Percentiles rank a stretch among this genome's conserved stretches.
phyloP scores from a whole-genome alignment of 2,888 invertebrate genomes.

The Heliconius ethilla region DNA sequence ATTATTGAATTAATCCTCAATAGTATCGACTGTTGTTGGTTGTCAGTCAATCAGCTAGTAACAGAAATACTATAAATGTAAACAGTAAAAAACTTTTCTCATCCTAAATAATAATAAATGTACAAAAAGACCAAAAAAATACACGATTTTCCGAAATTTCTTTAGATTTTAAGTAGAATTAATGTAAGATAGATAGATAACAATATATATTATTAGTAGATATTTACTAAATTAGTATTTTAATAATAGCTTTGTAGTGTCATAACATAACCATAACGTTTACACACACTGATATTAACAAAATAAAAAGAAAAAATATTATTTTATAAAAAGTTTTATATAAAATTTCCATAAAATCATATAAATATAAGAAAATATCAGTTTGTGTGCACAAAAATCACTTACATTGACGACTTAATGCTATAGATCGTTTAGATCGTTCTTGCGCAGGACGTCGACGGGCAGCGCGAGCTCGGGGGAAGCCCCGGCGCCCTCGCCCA shows the following conservation, averaged over 20 bases:
- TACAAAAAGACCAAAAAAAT: not conserved
- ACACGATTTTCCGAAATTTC: not conserved
- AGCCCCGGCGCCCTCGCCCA: conserved; percentile 82
- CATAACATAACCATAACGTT: conserved; percentile 59
- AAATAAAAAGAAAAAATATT: not conserved
- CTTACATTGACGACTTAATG: conserved; percentile 71
- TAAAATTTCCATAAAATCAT: not conserved
- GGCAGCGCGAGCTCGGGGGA: conserved; percentile 78
- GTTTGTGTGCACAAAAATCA: conserved; percentile 64
- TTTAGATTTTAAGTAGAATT: not conserved
- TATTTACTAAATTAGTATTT: conserved; percentile 9
- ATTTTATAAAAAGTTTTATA: not conserved
- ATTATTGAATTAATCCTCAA: not conserved
- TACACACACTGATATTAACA: conserved; percentile 59
- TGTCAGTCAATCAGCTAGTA: not conserved
- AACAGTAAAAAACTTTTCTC: not conserved
- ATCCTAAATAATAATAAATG: not conserved
- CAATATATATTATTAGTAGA: not conserved
- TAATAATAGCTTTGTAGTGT: conserved; percentile 50
- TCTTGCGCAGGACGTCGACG: conserved; percentile 80
- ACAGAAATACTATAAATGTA: not conserved
- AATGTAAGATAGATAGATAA: not conserved
- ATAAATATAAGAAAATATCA: conserved; percentile 46
- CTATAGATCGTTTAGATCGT: conserved; percentile 79
- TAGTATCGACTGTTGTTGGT: not conserved